phyloP scores from a whole-genome alignment of 2,113 vertebrate genomes.

The Nymphicus hollandicus region DNA sequence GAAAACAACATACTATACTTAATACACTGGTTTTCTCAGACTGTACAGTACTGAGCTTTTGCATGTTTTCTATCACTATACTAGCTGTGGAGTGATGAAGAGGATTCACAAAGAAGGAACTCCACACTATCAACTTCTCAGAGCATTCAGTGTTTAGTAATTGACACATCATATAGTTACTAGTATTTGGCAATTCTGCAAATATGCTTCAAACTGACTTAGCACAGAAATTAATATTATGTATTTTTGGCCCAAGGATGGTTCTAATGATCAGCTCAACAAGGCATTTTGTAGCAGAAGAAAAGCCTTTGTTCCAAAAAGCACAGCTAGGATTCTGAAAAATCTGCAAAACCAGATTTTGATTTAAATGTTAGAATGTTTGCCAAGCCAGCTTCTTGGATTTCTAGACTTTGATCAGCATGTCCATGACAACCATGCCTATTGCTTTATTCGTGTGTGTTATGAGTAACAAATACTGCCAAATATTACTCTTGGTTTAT shows the following conservation, averaged over 20 bases:
- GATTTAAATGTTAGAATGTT: not conserved
- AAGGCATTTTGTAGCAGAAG: not conserved
- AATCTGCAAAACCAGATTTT: not conserved
- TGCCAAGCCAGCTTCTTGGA: not conserved
- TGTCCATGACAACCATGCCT: not conserved
- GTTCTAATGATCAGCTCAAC: not conserved
- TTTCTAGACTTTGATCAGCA: slow-evolving; percentile 11
- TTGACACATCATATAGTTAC: not conserved
- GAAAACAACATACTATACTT: not conserved
- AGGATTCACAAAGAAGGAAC: not conserved
- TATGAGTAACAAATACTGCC: not conserved
- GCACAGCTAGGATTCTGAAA: not conserved
- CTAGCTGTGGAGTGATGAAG: not conserved
- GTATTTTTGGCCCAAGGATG: not conserved
- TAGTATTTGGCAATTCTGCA: not conserved
- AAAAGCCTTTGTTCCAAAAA: not conserved
- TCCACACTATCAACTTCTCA: not conserved
- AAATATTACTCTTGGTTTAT: not conserved
- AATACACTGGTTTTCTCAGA: not conserved
- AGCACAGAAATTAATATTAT: not conserved
- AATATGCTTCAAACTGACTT: not conserved
- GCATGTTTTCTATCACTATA: not conserved
- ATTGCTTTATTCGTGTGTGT: not conserved
- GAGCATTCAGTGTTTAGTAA: not conserved
- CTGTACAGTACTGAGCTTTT: not conserved